Base-by-base conservation (phyloP, 2,113 vertebrate species). In the Cyphomyrus discorhynchus region DNA sequence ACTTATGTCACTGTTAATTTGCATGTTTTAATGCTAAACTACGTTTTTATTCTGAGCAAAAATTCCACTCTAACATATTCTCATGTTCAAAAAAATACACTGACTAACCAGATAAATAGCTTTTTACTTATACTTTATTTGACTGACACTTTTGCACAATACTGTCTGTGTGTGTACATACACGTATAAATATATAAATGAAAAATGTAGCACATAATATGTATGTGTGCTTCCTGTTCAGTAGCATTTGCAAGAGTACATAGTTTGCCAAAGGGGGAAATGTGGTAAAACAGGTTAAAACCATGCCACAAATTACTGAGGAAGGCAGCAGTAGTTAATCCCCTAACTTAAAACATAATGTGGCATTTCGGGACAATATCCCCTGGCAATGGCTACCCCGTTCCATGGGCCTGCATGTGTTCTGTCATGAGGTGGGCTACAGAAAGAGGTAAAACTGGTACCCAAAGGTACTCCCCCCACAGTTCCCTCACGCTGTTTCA, bases 271-370 rank as follows among this genome's bases (percentile, higher is more conserved):
- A 35, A 50, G 49, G 85, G 31, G 88, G 83, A 92, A 95, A 96
- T 96, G 94, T 82, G 89, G 95, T 91, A 62, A 45, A 91, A 94
- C 96, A 89, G 92, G 96, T 95, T 95, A 31, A 49, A 46, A 49
- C 90, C 50, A 70, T 17, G 62, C 42, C 80, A 92, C 85, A 86
- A 46, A 80, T 49, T 74, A 92, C 86, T 74, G 46, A 13, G 47
- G 85, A 50, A 53, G 35, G 47, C 27, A 2, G 13, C 19, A 47
- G 31, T 89, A 52, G 49, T 0, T 53, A 31, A 35, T 21, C n/a
- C 1, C 7, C 42, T 24, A 17, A 17, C 31, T 39, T 74, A 13
- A 39, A 80, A 42, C 74, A 19, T 42, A 21, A 0, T 1, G 10
- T 6, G 45, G 47, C 45, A 11, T 85, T 85, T 85, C 0, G 13